These are phyloP conservation scores for Calycopis cecrops DNA, from an alignment of 1,140 invertebrate genomes.

Conservation along the genomic window DNA sequence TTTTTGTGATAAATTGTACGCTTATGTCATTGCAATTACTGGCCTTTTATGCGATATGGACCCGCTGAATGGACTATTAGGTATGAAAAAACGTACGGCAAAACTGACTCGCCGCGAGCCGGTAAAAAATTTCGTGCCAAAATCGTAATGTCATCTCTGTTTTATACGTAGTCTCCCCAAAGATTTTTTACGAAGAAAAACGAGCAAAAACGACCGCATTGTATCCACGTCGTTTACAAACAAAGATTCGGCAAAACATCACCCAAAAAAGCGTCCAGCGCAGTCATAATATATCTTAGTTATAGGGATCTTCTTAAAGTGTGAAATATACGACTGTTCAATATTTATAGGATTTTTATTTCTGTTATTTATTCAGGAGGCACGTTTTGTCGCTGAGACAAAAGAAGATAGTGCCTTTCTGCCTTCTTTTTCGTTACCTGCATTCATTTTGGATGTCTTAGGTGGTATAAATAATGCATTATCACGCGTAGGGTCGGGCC, in stretches of 20 bases:
- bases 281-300: conserved; percentile 66
- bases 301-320: conserved; percentile 51
- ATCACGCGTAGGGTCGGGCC: conserved; percentile 54
- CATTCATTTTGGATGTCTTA: conserved; percentile 65
- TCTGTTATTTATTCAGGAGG: conserved; percentile 63
- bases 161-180: conserved; percentile 13
- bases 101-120: not conserved
- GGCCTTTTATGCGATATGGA: not conserved
- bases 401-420: conserved; percentile 39
- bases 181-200: conserved; percentile 36
- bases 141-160: conserved; percentile 6
- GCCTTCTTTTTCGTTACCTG: conserved; percentile 57
- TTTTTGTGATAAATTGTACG: not conserved
- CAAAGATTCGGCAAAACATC: conserved; percentile 56
- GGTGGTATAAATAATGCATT: conserved; percentile 70
- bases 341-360: conserved; percentile 70
- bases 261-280: conserved; percentile 45
- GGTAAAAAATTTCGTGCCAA: conserved; percentile 3
- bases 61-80: conserved; percentile 1
- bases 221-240: conserved; percentile 58
- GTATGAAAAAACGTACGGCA: conserved; percentile 5
- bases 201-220: conserved; percentile 44
- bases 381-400: conserved; percentile 61
- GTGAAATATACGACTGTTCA: conserved; percentile 65
- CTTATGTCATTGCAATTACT: conserved; percentile 6